phyloP scores from a whole-genome alignment of 2,113 vertebrate genomes.

The Trichomycterus rosablanca region DNA sequence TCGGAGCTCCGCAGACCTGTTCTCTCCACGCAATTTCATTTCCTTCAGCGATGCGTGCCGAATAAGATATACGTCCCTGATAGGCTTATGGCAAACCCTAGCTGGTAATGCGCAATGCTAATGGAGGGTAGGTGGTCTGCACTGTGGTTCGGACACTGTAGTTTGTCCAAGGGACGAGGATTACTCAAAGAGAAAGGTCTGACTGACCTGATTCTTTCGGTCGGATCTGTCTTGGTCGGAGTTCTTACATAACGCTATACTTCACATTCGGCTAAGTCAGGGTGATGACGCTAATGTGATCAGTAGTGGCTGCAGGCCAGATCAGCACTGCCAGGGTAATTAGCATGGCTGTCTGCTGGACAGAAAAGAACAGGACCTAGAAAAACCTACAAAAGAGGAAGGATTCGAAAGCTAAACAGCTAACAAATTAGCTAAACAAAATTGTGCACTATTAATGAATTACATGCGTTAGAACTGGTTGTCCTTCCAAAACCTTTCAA shows the following conservation, averaged over 20 bases:
- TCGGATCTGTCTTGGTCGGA: background rate
- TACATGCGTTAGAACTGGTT: too few relatives aligned
- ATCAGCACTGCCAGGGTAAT: slow-evolving; percentile 32
- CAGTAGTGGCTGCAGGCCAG: slow-evolving; percentile 44
- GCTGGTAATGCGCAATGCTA: slow-evolving; percentile 36
- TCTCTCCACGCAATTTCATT: slow-evolving; percentile 29
- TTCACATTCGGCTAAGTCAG: slow-evolving; percentile 4
- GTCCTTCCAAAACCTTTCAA: too few relatives aligned
- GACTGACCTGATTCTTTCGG: slow-evolving; percentile 47
- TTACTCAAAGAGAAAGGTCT: slow-evolving; percentile 34
- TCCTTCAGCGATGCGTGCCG: slow-evolving; percentile 19
- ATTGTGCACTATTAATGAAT: too few relatives aligned
- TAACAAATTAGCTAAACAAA: too few relatives aligned
- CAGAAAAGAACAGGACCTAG: background rate
- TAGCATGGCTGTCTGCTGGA: background rate
- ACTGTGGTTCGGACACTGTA: slow-evolving; percentile 26
- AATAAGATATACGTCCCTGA: slow-evolving; percentile 24
- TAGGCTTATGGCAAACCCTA: slow-evolving; percentile 49
- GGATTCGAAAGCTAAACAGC: background rate
- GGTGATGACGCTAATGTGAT: slow-evolving; percentile 50
- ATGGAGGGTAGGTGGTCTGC: slow-evolving; percentile 52
- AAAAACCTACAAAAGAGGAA: background rate
- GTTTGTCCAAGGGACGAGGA: slow-evolving; percentile 40
- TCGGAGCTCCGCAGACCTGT: slow-evolving; percentile 11
- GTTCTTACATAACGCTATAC: slow-evolving; percentile 19